Conservation (phyloP, 2,113 vertebrate species). For the Trichechus manatus region DNA sequence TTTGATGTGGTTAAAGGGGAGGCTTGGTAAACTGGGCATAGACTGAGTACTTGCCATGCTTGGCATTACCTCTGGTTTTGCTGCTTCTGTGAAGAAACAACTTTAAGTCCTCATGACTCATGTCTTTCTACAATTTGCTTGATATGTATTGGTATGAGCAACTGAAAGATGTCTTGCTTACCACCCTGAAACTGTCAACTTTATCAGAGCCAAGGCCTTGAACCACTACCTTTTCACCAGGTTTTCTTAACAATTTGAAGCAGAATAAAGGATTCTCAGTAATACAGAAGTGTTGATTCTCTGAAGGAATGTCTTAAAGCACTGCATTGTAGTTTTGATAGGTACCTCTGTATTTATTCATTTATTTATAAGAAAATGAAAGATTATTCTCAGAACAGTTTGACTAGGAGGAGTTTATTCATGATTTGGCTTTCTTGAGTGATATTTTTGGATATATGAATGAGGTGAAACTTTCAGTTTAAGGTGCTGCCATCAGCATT, state of each 20-base stretch:
- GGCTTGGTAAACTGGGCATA: background rate
- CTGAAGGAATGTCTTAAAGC: background rate
- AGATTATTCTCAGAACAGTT: background rate
- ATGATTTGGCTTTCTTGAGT: constrained; percentile 5
- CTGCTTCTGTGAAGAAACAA: constrained; percentile 36
- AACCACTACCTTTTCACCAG: background rate
- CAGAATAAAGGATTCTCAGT: background rate
- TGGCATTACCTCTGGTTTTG: background rate
- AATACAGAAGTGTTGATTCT: background rate
- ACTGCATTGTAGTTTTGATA: background rate
- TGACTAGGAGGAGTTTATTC: constrained; percentile 31
- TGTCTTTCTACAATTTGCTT: background rate
- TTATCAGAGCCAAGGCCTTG: background rate
- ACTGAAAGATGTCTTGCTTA: background rate
- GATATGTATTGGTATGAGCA: background rate
- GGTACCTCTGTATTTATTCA: background rate
- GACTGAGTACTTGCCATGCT: background rate
- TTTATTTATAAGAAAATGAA: constrained; percentile 13
- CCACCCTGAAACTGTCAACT: background rate
- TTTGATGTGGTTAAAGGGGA: background rate
- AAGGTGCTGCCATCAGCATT: background rate
- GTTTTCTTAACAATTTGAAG: constrained; percentile 38
- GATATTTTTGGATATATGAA: constrained; percentile 36
- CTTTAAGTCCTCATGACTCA: background rate
- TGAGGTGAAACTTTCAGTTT: background rate